A percentile compares a stretch with the other conserved stretches of the same genome.
phyloP scores from a whole-genome alignment of 2,113 vertebrate genomes.

The Pteruthius melanotis region DNA sequence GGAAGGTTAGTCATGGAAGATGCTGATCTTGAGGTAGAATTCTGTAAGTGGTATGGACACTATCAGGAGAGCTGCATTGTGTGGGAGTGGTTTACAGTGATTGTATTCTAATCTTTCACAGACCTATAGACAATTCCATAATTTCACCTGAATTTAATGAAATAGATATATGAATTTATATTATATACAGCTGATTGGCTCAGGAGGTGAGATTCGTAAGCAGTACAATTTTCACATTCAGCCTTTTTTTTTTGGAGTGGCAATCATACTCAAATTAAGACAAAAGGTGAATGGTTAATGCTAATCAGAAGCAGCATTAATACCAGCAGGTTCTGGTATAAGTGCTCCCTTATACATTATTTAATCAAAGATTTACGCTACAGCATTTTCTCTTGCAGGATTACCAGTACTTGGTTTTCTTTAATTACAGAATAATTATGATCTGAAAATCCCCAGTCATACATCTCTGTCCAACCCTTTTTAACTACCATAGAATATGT shows the following conservation, averaged over 20 bases:
- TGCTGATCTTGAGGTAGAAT: background rate
- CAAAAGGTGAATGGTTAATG: background rate
- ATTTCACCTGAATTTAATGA: background rate
- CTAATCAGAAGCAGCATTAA: background rate
- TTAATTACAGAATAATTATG: background rate
- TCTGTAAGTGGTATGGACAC: background rate
- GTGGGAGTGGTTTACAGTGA: background rate
- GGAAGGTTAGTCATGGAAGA: background rate
- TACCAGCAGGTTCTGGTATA: background rate
- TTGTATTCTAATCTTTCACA: background rate
- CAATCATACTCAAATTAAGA: background rate
- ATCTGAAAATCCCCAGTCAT: background rate
- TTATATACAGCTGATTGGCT: background rate
- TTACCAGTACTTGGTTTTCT: background rate
- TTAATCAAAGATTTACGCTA: background rate
- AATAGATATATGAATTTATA: background rate
- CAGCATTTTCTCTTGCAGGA: background rate
- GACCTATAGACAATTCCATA: background rate
- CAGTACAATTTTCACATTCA: background rate
- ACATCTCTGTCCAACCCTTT: background rate
- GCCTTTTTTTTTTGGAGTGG: background rate
- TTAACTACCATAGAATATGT: background rate
- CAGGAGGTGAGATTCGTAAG: background rate
- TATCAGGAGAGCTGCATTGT: background rate
- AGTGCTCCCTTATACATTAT: background rate